Base-by-base conservation (phyloP, 1,140 invertebrate genomes). In the Macrosteles quadrilineatus region DNA sequence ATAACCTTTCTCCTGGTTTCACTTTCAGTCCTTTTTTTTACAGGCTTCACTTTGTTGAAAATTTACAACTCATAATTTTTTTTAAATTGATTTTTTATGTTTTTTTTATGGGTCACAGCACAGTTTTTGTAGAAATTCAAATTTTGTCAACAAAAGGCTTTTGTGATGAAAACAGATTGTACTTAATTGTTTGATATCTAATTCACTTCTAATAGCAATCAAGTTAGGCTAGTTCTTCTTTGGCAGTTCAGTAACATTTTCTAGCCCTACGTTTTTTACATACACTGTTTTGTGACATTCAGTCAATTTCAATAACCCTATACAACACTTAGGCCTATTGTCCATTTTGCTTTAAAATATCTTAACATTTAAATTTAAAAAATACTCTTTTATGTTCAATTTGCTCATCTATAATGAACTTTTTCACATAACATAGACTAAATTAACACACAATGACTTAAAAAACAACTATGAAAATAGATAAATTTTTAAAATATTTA, bases 101-200 rank as follows among this genome's bases (percentile, higher is more conserved):
- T 59, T 59, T 59, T 59, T 59, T 23, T 59, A 27, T 25, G 55
- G 55, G 27, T 59, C 55, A 59, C 55, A 59, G 27, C 55, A 59
- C 55, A 29, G 19, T 25, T 59, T 6, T 59, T 59, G 55, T 19
- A 59, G 55, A 25, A 25, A 59, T 59, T 59, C 6, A 59, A 23
- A 59, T 25, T 59, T 29, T 59, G 55, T 59, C 3, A 59, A 59
- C 17, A 59, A 4, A 23, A 59, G 29, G 29, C 55, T 59, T 27
- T 59, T 59, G 29, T 59, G 55, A 59, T 11, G 6, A 59, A 6
- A 59, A 59, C 4, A 6, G 17, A 14, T 59, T 59, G n/a, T n/a
- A n/a, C n/a, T n/a, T n/a, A n/a, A n/a, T n/a, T n/a, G n/a, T n/a
- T n/a, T n/a, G n/a, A n/a, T n/a, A n/a, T n/a, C n/a, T n/a, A n/a